Conservation (phyloP, 2,888 invertebrate genomes). For the Ganaspis brasiliensis region DNA sequence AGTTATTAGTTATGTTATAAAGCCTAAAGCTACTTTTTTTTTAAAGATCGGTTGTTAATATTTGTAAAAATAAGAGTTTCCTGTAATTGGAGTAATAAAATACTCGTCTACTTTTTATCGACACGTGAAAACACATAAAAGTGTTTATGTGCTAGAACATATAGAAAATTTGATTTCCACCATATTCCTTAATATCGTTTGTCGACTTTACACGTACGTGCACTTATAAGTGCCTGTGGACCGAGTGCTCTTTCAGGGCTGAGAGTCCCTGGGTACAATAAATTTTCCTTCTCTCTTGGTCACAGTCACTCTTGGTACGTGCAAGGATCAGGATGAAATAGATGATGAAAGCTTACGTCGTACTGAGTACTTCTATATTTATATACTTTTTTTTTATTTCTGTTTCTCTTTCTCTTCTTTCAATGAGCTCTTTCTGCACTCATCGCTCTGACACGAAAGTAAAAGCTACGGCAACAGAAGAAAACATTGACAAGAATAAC, state of each 20-base stretch:
- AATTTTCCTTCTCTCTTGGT: conserved; percentile 62
- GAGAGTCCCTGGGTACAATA: conserved; percentile 64
- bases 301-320: conserved; percentile 56
- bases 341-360: conserved; percentile 67
- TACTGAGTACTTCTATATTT: conserved; percentile 50
- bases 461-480: conserved; percentile 22
- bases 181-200: conserved; percentile 35
- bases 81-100: conserved; percentile 43
- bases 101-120: conserved; percentile 21
- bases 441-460: conserved; percentile 37
- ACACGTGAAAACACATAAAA: background rate
- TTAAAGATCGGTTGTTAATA: background rate
- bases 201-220: conserved; percentile 42
- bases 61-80: background rate
- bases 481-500: conserved; percentile 11
- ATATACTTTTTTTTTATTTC: conserved; percentile 46
- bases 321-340: conserved; percentile 67
- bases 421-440: conserved; percentile 46
- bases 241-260: conserved; percentile 55
- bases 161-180: conserved; percentile 27
- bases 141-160: background rate
- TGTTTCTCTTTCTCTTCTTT: conserved; percentile 48
- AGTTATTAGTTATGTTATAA: too few species aligned
- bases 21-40: background rate
- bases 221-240: conserved; percentile 43